Evolutionary conservation across 35 echinoderm and acorn worm species (phyloP), one percentile per base, ranked within the genome.

Genomic region (Ophiothrix spiculata): DNA sequence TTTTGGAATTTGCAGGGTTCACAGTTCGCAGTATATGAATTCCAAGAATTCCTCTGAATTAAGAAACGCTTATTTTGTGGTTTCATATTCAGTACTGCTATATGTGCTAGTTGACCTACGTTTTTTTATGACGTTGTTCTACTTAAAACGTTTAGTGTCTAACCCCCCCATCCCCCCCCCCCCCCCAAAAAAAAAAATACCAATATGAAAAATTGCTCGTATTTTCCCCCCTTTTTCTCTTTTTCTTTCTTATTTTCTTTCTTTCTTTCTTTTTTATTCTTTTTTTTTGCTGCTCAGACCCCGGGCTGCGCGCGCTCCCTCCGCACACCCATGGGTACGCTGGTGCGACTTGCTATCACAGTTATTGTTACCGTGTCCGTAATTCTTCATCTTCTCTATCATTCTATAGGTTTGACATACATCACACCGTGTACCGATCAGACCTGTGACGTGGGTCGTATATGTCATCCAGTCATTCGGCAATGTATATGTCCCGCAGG

Each of bases 401-500:
- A 11, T 29, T 0, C 40, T 45, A 39, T 42, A 54, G 14, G 42
- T 16, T 56, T 34, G 16, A 84, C 45, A 10, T 84, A 60, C 37
- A 56, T 37, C 54, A 84, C 81, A 21, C 81, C 81, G 15, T 84
- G 81, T 29, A 84, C 81, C 0, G 49, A 63, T 2, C 42, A 28
- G 14, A n/a, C 81, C 21, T 84, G 81, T 13, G 31, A 56, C 15
- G 23, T 37, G 17, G 81, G 81, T 17, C 81, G 63, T 37, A 84
- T 60, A 12, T 84, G 81, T 28, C 81, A 84, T 33, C 81, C 81
- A 25, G 81, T 84, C 32, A 64, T 64, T 37, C 81, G 81, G 1
- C 45, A 84, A 60, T 84, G 81, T 25, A 74, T 82, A 12, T 84
- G 81, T 37, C 81, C 81, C 4, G 63, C 45, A 64, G 81, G 81